A percentile compares a stretch with the other conserved stretches of the same genome.
phyloP scores from a whole-genome alignment of 2,888 invertebrate genomes.

The Cosmorhoe ocellata region DNA sequence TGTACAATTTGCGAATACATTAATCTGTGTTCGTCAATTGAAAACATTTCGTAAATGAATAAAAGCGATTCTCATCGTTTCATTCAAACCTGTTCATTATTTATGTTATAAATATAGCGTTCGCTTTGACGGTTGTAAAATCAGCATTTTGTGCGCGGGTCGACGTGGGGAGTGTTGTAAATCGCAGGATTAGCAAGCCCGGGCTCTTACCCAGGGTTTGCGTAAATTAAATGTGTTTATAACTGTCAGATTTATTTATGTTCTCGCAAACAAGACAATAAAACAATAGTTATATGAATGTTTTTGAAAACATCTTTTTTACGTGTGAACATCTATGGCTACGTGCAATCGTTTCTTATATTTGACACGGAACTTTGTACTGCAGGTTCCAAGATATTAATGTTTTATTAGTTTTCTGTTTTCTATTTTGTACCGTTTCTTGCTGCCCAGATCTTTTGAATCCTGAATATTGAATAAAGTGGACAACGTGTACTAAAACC shows the following conservation, averaged over 20 bases:
- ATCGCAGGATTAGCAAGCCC: slow-evolving; percentile 51
- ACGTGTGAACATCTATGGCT: too few relatives aligned
- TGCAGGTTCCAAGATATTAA: too few relatives aligned
- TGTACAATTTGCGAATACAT: not conserved
- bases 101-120: slow-evolving; percentile 32
- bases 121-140: slow-evolving; percentile 36
- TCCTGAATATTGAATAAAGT: too few relatives aligned
- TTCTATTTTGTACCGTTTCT: too few relatives aligned
- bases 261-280: slow-evolving; percentile 3
- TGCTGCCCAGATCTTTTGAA: too few relatives aligned
- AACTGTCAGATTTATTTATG: slow-evolving; percentile 22
- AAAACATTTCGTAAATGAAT: slow-evolving; percentile 25
- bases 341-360: too few relatives aligned
- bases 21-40: too few relatives aligned
- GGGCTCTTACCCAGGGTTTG: slow-evolving; percentile 26
- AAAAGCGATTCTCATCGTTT: slow-evolving; percentile 27
- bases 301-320: not conserved
- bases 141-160: slow-evolving; percentile 37
- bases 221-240: slow-evolving; percentile 14
- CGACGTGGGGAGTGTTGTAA: slow-evolving; percentile 42
- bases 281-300: slow-evolving; percentile 11
- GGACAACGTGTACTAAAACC: too few relatives aligned
- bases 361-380: too few relatives aligned
- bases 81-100: slow-evolving; percentile 34
- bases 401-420: too few relatives aligned